Evolutionary conservation across 92 coral and sea anemone species (phyloP).

Genomic region (Meandrina meandrites): DNA sequence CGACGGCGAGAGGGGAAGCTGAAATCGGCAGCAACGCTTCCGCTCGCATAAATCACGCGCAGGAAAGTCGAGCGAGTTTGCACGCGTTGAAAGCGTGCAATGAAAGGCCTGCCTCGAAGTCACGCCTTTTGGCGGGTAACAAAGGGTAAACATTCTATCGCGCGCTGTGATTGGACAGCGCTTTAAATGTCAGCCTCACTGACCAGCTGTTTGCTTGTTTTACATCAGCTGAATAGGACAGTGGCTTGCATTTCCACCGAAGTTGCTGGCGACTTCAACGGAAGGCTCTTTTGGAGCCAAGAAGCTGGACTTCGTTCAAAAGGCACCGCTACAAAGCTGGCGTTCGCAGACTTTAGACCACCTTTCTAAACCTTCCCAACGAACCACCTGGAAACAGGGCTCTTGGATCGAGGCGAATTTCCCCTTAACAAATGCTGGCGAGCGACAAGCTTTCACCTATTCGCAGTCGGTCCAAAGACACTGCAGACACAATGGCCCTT

Average conservation of each 20-base stretch:
- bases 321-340: constrained; percentile 49
- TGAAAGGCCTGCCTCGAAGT: constrained; percentile 44
- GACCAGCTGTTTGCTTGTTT: constrained; percentile 79
- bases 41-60: constrained; percentile 19
- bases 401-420: constrained; percentile 60
- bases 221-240: constrained; percentile 69
- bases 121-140: constrained; percentile 90
- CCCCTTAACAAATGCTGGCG: constrained; percentile 62
- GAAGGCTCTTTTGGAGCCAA: constrained; percentile 36
- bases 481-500: constrained; percentile 69
- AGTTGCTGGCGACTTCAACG: constrained; percentile 95
- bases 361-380: background rate
- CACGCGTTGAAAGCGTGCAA: constrained; percentile 70
- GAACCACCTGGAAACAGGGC: background rate
- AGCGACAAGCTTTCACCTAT: constrained; percentile 53
- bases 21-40: background rate
- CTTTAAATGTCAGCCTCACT: constrained; percentile 74
- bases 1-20: background rate
- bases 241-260: constrained; percentile 69
- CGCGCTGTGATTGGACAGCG: constrained; percentile 77
- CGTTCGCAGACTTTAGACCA: constrained; percentile 29
- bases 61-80: constrained; percentile 17
- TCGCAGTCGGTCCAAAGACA: constrained; percentile 65
- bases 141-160: constrained; percentile 58
- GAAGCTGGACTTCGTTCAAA: constrained; percentile 82